Percentiles rank a stretch among this genome's conserved stretches.
phyloP scores from a whole-genome alignment of 2,888 invertebrate species.

The Ecdyonurus torrentis region DNA sequence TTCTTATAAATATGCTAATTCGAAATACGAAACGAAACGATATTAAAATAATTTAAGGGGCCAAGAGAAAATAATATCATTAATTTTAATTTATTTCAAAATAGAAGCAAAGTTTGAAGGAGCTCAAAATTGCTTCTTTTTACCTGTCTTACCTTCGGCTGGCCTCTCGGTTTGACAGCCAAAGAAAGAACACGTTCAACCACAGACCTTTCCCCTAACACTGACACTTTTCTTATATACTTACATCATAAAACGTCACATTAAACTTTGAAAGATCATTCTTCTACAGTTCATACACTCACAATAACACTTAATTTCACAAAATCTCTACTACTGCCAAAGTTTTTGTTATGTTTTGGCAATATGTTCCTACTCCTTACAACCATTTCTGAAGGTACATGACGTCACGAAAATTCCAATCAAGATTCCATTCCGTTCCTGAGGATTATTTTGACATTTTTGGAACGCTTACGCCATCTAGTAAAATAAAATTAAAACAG shows the following conservation, averaged over 20 bases:
- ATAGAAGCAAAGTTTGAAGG: too few species aligned
- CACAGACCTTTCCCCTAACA: not conserved
- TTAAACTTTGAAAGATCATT: not conserved
- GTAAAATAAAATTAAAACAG: too few species aligned
- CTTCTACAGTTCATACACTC: not conserved
- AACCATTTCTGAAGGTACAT: constrained; percentile 8
- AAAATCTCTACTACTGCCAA: not conserved
- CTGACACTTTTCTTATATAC: not conserved
- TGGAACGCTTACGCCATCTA: too few species aligned
- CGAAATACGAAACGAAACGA: too few species aligned
- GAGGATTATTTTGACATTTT: not conserved
- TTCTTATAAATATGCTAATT: too few species aligned
- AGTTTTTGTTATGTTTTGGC: constrained; percentile 4
- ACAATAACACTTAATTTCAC: not conserved
- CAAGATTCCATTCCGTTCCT: not conserved
- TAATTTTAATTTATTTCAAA: too few species aligned
- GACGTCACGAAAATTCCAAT: constrained; percentile 6
- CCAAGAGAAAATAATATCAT: too few species aligned
- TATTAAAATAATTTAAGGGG: too few species aligned
- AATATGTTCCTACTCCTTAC: constrained; percentile 2
- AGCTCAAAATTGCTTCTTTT: too few species aligned
- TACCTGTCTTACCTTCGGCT: not conserved
- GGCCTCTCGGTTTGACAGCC: not conserved
- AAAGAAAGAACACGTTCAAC: not conserved
- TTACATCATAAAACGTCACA: not conserved